These are phyloP conservation scores for Coreoperca whiteheadi DNA, from an alignment of 2,113 vertebrate species.

Conservation along the genomic window DNA sequence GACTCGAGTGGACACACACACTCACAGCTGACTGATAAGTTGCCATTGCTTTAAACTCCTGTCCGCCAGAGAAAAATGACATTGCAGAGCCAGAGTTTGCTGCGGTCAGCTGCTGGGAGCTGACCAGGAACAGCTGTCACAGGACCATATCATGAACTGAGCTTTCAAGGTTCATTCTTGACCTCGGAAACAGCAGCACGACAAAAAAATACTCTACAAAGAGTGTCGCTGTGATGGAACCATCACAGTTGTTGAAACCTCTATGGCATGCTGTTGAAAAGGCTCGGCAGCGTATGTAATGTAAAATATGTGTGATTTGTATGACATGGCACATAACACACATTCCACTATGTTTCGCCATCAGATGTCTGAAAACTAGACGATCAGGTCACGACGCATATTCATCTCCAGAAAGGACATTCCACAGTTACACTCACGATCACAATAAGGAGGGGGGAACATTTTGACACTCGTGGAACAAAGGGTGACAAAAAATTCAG, in stretches of 20 bases:
- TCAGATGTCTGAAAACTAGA: neutral
- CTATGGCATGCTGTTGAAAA: neutral
- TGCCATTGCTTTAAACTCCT: neutral
- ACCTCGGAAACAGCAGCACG: too few species aligned
- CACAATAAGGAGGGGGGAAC: neutral
- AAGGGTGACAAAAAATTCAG: neutral
- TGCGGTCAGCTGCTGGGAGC: neutral
- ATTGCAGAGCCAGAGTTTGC: neutral
- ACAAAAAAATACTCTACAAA: neutral
- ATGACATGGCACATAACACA: neutral
- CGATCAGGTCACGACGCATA: neutral
- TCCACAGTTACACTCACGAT: neutral
- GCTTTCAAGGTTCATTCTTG: neutral
- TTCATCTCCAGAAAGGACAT: neutral
- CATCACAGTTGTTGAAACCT: neutral
- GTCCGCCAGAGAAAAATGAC: neutral
- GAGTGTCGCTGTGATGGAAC: neutral
- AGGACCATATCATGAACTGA: neutral
- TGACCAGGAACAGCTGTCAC: neutral
- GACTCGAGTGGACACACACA: neutral
- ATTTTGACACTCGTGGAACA: neutral
- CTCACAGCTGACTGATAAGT: slow-evolving; percentile 13
- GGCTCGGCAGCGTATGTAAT: neutral
- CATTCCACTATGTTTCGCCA: neutral
- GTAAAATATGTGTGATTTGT: neutral